These are phyloP conservation scores for Laspeyria flexula DNA, from an alignment of 2,888 invertebrate genomes.

Conservation along the genomic window DNA sequence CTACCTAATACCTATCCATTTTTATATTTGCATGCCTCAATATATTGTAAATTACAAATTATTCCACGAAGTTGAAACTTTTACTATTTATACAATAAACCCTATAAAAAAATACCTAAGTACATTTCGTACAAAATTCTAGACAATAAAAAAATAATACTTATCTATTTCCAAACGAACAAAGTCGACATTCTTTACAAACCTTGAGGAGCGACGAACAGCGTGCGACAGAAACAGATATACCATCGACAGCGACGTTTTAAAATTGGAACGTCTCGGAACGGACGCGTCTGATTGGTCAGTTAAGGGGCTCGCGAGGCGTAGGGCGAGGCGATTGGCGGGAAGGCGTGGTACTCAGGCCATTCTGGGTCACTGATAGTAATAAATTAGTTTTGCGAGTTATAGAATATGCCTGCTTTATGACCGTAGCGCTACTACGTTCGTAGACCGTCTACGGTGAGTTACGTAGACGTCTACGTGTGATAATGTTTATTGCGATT, in stretches of 20 bases:
- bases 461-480: slow-evolving; percentile 27
- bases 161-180: slow-evolving; percentile 11
- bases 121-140: neutral
- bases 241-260: slow-evolving; percentile 65
- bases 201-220: slow-evolving; percentile 29
- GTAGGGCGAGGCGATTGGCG: slow-evolving; percentile 69
- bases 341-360: slow-evolving; percentile 73
- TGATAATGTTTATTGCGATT: slow-evolving; percentile 19
- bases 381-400: slow-evolving; percentile 69
- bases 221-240: slow-evolving; percentile 71
- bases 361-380: slow-evolving; percentile 65
- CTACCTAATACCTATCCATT: no score
- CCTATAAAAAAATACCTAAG: neutral
- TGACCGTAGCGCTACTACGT: slow-evolving; percentile 63
- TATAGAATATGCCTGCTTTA: slow-evolving; percentile 63
- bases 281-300: slow-evolving; percentile 76
- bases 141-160: neutral
- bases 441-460: slow-evolving; percentile 58
- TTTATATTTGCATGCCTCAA: no score
- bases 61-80: neutral
- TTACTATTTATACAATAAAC: neutral
- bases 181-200: slow-evolving; percentile 5
- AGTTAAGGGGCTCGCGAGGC: slow-evolving; percentile 69
- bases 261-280: slow-evolving; percentile 68
- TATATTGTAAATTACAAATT: no score